phyloP scores from a whole-genome alignment of 1,140 invertebrate genomes.

The Diuraphis noxia region DNA sequence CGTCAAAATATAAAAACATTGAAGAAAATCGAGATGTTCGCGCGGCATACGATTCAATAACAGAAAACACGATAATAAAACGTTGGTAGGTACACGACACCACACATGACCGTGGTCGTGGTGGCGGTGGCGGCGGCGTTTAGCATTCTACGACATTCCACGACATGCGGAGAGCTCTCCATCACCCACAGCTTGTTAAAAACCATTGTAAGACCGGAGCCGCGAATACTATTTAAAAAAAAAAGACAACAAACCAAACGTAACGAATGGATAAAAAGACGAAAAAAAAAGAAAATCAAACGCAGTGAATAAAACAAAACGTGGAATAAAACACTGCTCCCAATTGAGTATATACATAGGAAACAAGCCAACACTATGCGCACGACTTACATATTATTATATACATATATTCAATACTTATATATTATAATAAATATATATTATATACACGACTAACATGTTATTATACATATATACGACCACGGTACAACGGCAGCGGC shows the following conservation, averaged over 20 bases:
- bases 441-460: no score
- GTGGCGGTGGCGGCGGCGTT: neutral
- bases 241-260: neutral
- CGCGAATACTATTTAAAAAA: constrained; percentile 27
- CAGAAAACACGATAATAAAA: constrained; percentile 30
- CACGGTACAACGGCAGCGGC: no score
- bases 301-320: constrained; percentile 32
- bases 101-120: constrained; percentile 3
- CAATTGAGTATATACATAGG: neutral
- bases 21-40: neutral
- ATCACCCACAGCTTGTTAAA: constrained; percentile 42
- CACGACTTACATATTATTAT: neutral
- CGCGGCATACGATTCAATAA: neutral
- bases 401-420: no score
- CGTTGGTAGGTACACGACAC: neutral
- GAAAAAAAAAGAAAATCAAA: constrained; percentile 4
- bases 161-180: neutral
- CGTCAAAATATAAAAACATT: neutral
- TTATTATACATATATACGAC: no score
- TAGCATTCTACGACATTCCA: constrained; percentile 52
- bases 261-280: neutral
- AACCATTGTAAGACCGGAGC: constrained; percentile 47
- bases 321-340: constrained; percentile 1
- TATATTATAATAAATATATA: no score
- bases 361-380: neutral